Base-by-base conservation (phyloP, 2,888 invertebrate genomes). In the Latheticus oryzae region DNA sequence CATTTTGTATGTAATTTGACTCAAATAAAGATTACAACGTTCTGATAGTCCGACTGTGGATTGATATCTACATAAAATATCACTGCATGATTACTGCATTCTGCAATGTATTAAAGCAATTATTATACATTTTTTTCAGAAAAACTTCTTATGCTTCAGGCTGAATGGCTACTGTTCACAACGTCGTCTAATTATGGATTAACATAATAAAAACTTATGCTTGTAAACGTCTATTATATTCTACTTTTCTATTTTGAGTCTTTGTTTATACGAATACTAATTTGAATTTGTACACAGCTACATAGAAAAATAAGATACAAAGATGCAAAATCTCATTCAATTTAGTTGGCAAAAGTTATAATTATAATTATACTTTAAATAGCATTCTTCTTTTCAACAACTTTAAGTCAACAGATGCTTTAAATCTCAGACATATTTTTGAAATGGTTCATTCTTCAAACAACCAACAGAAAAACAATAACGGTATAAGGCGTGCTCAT, bases 31-130 rank as follows among this genome's bases (percentile, higher is more conserved):
- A 73, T 73, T 70, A 72, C 68, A 30, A 67, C 70, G 66, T 69
- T 68, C 58, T 59, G 73, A 73, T 72, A 72, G 70, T 68, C 69
- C 61, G 63, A 57, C 64, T 54, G 59, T 48, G 70, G 70, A 71
- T 69, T 70, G 70, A 71, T 71, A 70, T 72, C 69, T 69, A 58
- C 69, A 70, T 72, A 73, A 74, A 73, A 74, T 74, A 74, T 73
- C 73, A 72, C 73, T 68, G 69, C 65, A 67, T 72, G 73, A 74
- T 74, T 73, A 70, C 73, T 63, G 68, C 69, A 67, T 70, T 71
- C 71, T 65, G 68, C 63, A 61, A 66, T 67, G 69, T 69, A 71
- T 72, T 72, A 71, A 70, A 65, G 71, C 72, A 73, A 73, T 73
- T 73, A 73, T 62, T 73, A 73, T 63, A 64, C 67, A 42, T 32